These are phyloP conservation scores for Caenorhabditis japonica DNA, from an alignment of 2,888 invertebrate species.

Conservation along the genomic window DNA sequence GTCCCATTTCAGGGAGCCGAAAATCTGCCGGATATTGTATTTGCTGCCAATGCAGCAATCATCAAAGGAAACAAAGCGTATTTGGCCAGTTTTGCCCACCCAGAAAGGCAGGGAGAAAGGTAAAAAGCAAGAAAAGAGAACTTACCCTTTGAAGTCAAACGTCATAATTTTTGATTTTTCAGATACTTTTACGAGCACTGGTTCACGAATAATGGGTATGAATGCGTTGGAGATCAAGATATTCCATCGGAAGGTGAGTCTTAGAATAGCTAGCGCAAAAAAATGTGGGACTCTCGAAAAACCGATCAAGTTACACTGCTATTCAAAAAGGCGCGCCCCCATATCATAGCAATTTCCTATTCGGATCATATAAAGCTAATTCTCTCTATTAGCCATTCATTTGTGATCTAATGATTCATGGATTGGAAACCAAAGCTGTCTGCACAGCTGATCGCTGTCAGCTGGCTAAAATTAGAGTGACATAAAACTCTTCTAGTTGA, in stretches of 20 bases:
- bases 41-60: slow-evolving; percentile 76
- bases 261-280: slow-evolving; percentile 12
- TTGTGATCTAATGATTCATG: slow-evolving; percentile 37
- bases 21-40: slow-evolving; percentile 75
- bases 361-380: slow-evolving; percentile 39
- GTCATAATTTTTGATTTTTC: slow-evolving; percentile 19
- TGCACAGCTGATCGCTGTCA: slow-evolving; percentile 28
- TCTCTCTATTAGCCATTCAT: slow-evolving; percentile 35
- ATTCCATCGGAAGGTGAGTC: slow-evolving; percentile 74
- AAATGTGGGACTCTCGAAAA: slow-evolving; percentile 28
- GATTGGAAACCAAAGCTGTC: slow-evolving; percentile 31
- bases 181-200: slow-evolving; percentile 62
- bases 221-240: slow-evolving; percentile 66
- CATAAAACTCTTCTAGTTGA: no score
- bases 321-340: slow-evolving; percentile 47
- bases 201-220: slow-evolving; percentile 70
- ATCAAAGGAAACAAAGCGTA: slow-evolving; percentile 73
- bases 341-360: slow-evolving; percentile 50
- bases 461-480: no score
- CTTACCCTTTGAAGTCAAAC: slow-evolving; percentile 28
- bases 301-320: slow-evolving; percentile 46
- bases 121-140: slow-evolving; percentile 16
- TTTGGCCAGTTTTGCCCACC: slow-evolving; percentile 74
- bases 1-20: slow-evolving; percentile 67
- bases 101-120: slow-evolving; percentile 74